Base-by-base conservation (phyloP, 2,888 invertebrate species). In the Cryptocephalus moraei region DNA sequence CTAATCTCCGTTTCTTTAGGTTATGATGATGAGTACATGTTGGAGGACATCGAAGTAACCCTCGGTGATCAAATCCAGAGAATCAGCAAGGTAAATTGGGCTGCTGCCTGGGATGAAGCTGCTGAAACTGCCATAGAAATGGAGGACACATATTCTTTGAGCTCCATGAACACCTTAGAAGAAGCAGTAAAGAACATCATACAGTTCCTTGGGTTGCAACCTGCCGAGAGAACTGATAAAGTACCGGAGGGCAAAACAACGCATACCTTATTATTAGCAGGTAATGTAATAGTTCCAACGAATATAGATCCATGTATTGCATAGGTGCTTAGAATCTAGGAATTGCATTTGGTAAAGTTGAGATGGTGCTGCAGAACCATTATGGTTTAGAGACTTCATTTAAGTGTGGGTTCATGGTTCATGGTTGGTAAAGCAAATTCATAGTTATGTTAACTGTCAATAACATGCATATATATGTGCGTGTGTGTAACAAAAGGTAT, bases 21-120 rank as follows among this genome's bases (percentile, higher is more conserved):
- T 8, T 99, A 97, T 61, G 86, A 89, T 47, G 99, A 99, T 65
- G 92, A 94, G 50, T 99, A 99, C 65, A 89, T 88, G 65, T 68
- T 99, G 47, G 99, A 99, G 72, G 95, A 97, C 71, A 71, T 93
- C 33, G 93, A 94, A 67, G 73, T 94, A 40, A 80, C 81, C 1
- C 76, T 93, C 6, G 83, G 85, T 4, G 93, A 95, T 73, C 91
- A 91, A 72, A 82, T 93, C 56, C 85, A 88, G 67, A 79, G 81
- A 57, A 78, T 86, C 13, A 80, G 81, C 59, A 86, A 86, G 63
- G 80, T 80, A 32, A 86, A 87, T 69, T 90, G 88, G 73, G 57
- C 56, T 1, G 76, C 77, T 0, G 78, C 80, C 1, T 86, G 86
- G 82, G 84, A 84, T 46, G 81, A 82, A 45, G 82, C 80, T 34